phyloP scores from a whole-genome alignment of 2,797 vertebrate genomes.

The Esox lucius region DNA sequence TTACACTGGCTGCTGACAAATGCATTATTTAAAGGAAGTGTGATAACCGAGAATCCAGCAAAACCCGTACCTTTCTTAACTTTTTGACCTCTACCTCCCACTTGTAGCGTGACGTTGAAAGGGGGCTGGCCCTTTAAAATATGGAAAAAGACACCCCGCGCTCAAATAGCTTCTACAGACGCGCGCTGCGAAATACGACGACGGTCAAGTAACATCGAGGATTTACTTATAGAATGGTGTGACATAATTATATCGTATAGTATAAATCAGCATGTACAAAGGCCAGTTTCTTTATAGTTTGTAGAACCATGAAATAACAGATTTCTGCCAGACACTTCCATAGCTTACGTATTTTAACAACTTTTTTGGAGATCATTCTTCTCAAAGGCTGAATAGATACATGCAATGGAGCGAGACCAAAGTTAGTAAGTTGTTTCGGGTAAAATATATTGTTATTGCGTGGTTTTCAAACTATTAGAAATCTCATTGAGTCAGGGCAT shows the following conservation, averaged over 20 bases:
- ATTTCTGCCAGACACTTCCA: conserved; percentile 34
- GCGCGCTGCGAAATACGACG: conserved; percentile 24
- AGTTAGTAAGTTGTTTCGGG: background rate
- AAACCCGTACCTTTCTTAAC: conserved; percentile 22
- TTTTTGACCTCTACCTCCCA: conserved; percentile 48
- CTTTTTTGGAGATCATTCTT: background rate
- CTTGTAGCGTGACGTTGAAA: conserved; percentile 69
- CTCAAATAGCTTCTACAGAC: conserved; percentile 32
- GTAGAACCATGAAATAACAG: conserved; percentile 32
- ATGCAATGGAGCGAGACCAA: background rate
- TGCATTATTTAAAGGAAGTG: background rate
- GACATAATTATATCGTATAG: conserved; percentile 28
- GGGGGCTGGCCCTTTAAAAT: conserved; percentile 77
- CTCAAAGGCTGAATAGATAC: background rate
- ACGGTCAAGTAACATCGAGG: background rate
- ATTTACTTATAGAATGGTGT: conserved; percentile 28
- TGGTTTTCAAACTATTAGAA: background rate
- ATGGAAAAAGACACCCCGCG: conserved; percentile 69
- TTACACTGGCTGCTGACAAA: background rate
- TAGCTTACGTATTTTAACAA: background rate
- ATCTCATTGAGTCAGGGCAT: background rate
- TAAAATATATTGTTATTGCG: background rate
- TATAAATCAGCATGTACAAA: conserved; percentile 3
- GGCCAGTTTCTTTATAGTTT: conserved; percentile 9
- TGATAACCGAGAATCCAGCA: background rate